phyloP scores from a whole-genome alignment of 1,140 invertebrate genomes.

The Muscidifurax raptorellus region DNA sequence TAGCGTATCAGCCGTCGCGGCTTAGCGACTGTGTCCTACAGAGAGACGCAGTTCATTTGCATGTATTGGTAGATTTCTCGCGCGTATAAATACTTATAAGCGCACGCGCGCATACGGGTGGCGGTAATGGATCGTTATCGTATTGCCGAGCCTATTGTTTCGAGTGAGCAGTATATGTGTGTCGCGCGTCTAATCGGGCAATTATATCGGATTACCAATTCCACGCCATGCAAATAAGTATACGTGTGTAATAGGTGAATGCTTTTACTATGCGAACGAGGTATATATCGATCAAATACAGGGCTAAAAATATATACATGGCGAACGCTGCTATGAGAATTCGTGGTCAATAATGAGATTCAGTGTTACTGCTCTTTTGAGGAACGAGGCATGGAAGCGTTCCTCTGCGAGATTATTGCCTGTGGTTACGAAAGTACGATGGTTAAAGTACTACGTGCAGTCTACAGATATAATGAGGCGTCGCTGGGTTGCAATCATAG shows the following conservation, averaged over 20 bases:
- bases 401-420: neutral
- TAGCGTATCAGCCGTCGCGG: neutral
- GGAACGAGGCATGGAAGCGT: neutral
- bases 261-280: neutral
- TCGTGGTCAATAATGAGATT: too few relatives aligned
- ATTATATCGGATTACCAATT: neutral
- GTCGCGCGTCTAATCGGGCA: slow-evolving; percentile 1
- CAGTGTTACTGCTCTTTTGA: too few relatives aligned
- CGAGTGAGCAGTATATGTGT: neutral
- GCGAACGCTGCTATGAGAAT: too few relatives aligned
- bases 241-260: neutral
- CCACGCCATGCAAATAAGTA: neutral
- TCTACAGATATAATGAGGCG: neutral
- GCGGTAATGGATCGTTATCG: neutral
- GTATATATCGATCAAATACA: neutral
- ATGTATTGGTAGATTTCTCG: neutral
- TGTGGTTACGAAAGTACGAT: slow-evolving; percentile 4
- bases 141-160: neutral
- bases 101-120: too few relatives aligned
- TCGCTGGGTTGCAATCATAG: neutral
- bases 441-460: neutral
- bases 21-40: neutral
- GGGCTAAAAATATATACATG: neutral
- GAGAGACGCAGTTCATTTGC: neutral
- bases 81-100: neutral